These are phyloP conservation scores for Drosophila ustulata DNA, from an alignment of 2,888 invertebrate genomes.

Conservation along the genomic window DNA sequence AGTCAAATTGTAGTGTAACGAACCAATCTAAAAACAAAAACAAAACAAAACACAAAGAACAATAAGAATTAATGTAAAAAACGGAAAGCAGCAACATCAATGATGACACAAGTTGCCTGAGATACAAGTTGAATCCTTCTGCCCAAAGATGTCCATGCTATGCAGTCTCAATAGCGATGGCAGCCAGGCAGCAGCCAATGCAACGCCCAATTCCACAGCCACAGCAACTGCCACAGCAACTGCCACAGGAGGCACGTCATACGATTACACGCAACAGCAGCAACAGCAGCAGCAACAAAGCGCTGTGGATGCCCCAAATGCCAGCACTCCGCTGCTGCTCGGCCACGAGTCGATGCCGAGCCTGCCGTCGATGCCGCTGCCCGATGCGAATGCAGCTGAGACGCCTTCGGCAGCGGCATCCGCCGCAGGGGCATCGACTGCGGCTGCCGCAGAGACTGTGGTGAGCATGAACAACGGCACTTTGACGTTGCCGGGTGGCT, in stretches of 20 bases:
- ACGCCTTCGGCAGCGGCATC: constrained; percentile 10
- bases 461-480: constrained; percentile 46
- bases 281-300: constrained; percentile 25
- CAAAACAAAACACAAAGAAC: not conserved
- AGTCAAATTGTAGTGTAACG: constrained; percentile 62
- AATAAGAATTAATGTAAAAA: too few relatives aligned
- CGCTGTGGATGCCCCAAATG: constrained; percentile 50
- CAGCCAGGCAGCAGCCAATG: constrained; percentile 47
- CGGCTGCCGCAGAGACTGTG: constrained; percentile 75
- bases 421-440: constrained; percentile 1
- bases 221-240: constrained; percentile 24
- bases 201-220: constrained; percentile 17
- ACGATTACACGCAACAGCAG: constrained; percentile 3
- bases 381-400: constrained; percentile 10
- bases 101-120: not conserved
- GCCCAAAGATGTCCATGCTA: constrained; percentile 75
- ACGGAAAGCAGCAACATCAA: not conserved
- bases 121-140: not conserved
- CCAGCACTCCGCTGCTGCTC: constrained; percentile 69
- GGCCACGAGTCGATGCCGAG: constrained; percentile 56
- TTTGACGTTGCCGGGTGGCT: constrained; percentile 59
- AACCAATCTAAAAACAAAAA: constrained; percentile 15
- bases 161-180: constrained; percentile 75
- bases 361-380: constrained; percentile 25
- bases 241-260: constrained; percentile 28